A percentile compares a stretch with the other conserved stretches of the same genome.
These are phyloP conservation scores for Hipposideros larvatus DNA, from an alignment of 2,797 vertebrate species.

Conservation along the genomic window DNA sequence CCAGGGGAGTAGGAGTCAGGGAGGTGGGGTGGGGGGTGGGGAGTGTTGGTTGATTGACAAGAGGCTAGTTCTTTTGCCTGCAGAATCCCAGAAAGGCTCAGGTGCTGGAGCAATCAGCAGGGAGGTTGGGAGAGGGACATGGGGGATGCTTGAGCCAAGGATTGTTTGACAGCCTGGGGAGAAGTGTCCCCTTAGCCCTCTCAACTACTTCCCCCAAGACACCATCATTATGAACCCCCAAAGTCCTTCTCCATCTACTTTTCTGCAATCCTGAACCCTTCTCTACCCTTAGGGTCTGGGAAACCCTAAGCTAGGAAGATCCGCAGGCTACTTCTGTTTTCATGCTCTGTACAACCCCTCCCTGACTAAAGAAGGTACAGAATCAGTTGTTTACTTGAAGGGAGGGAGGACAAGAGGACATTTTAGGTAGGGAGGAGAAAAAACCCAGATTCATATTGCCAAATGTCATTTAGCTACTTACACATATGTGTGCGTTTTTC, in stretches of 20 bases:
- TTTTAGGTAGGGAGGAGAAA: background rate
- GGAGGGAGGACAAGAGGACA: background rate
- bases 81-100: background rate
- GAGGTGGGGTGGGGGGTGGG: accelerated
- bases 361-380: background rate
- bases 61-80: background rate
- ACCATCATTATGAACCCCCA: background rate
- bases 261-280: background rate
- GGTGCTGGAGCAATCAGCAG: background rate
- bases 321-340: background rate
- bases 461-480: background rate
- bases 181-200: background rate
- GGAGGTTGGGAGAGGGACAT: background rate
- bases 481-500: background rate
- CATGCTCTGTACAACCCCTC: background rate
- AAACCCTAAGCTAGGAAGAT: slow-evolving; percentile 17
- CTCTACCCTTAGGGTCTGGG: background rate
- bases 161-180: background rate
- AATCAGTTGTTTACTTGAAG: background rate
- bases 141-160: background rate
- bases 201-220: background rate
- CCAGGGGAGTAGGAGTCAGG: background rate
- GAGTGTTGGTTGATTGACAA: background rate
- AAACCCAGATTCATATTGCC: background rate
- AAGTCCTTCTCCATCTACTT: background rate